A percentile compares a stretch with the other conserved stretches of the same genome.
These are phyloP conservation scores for Chrysodeixis includens DNA, from an alignment of 2,888 invertebrate genomes.

Conservation along the genomic window DNA sequence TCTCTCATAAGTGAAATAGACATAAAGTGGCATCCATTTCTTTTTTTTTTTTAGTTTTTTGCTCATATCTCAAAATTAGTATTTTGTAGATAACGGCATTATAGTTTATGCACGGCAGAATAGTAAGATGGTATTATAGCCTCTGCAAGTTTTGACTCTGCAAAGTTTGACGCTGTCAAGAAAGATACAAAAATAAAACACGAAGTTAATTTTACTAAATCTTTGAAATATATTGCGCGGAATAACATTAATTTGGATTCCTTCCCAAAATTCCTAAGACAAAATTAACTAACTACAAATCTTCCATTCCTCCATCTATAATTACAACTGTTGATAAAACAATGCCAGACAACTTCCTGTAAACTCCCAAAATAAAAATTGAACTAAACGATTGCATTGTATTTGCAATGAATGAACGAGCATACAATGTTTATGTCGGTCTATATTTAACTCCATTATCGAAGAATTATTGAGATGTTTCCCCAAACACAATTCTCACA, in stretches of 20 bases:
- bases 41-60: no score
- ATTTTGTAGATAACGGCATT: no score
- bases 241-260: not conserved
- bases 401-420: conserved; percentile 12
- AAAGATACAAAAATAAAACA: not conserved
- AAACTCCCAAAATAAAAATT: not conserved
- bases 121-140: no score
- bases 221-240: no score
- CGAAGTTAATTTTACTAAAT: no score
- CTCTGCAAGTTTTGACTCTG: no score
- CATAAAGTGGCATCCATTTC: no score
- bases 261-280: not conserved
- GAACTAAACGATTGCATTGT: conserved; percentile 1
- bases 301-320: not conserved
- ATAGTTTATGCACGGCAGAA: no score
- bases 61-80: no score
- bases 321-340: not conserved
- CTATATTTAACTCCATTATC: conserved; percentile 22
- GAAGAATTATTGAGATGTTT: conserved; percentile 12
- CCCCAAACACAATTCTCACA: not conserved
- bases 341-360: conserved; percentile 4
- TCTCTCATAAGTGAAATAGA: no score
- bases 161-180: no score
- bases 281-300: not conserved
- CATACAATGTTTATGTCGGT: conserved; percentile 1